Conservation (phyloP, 2,797 vertebrate genomes). For the Sorex maritimensis region DNA sequence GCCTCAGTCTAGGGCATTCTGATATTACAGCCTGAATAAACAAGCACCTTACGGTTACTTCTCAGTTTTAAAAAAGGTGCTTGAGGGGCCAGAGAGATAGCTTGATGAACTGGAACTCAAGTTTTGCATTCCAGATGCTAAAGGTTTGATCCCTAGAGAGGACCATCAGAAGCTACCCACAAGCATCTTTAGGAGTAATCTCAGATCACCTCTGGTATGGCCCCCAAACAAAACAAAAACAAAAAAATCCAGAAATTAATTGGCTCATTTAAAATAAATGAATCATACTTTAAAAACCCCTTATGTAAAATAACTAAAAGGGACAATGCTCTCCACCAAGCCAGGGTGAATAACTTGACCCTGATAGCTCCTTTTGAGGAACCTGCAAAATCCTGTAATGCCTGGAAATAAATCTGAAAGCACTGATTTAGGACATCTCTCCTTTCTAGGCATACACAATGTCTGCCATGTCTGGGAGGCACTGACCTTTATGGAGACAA, state of each 20-base stretch:
- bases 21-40: not conserved
- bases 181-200: too few species aligned
- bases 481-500: constrained; percentile 2
- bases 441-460: not conserved
- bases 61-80: not conserved
- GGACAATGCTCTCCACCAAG: not conserved
- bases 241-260: too few species aligned
- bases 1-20: not conserved
- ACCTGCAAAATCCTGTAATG: not conserved
- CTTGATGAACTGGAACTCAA: too few species aligned
- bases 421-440: not conserved
- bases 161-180: too few species aligned
- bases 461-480: constrained; percentile 10
- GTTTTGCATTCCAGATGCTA: too few species aligned
- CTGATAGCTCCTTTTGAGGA: not conserved
- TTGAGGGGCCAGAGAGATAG: not conserved
- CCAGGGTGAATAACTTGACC: not conserved
- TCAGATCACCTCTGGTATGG: too few species aligned
- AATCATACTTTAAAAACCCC: constrained; percentile 21
- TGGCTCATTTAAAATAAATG: not conserved
- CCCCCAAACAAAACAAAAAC: too few species aligned
- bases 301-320: not conserved
- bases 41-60: not conserved
- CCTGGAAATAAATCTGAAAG: constrained; percentile 12
- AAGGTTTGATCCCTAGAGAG: too few species aligned